A percentile compares a stretch with the other conserved stretches of the same genome.
Evolutionary conservation across 1,140 invertebrate genomes (phyloP).

Genomic region (Caligus rogercresseyi): DNA sequence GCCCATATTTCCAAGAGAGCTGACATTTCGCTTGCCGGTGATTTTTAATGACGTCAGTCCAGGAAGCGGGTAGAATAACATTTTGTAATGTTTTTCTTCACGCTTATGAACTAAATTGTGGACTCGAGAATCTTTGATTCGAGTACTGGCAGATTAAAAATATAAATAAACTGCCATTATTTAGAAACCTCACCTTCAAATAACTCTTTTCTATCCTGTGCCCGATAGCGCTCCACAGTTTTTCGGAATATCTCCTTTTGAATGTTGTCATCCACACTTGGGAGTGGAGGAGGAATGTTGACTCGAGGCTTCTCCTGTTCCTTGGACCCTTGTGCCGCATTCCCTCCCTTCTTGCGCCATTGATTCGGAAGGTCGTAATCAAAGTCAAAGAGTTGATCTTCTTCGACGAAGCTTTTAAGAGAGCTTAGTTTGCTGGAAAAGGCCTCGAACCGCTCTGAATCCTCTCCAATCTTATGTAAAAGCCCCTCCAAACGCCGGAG

Average conservation of each 20-base stretch:
- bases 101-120: no score
- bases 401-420: neutral
- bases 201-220: neutral
- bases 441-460: neutral
- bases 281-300: neutral
- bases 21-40: no score
- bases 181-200: no score
- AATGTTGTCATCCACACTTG: neutral
- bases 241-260: neutral
- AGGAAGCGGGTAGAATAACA: no score
- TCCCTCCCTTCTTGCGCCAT: neutral
- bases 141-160: no score
- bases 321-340: neutral
- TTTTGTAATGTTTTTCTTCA: no score
- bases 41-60: no score
- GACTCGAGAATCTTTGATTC: no score
- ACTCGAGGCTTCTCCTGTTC: neutral
- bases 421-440: neutral
- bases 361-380: neutral
- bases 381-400: neutral
- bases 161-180: no score
- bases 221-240: neutral
- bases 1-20: no score
- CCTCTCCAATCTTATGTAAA: neutral
- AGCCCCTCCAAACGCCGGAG: neutral